These are phyloP conservation scores for Drosophila prosaltans DNA, from an alignment of 1,140 invertebrate species.

Conservation along the genomic window DNA sequence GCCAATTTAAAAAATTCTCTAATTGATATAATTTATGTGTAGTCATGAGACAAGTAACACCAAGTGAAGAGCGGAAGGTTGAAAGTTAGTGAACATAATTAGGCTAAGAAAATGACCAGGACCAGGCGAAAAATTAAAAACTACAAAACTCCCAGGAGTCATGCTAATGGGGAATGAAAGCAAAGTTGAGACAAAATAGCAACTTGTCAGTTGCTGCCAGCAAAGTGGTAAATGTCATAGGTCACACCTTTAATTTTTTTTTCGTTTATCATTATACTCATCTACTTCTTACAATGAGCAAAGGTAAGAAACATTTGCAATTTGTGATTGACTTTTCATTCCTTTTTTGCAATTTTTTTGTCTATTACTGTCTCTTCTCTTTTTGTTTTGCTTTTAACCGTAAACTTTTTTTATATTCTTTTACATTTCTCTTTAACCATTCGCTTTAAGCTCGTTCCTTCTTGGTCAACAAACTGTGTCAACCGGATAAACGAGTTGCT, in stretches of 20 bases:
- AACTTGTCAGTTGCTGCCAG: slow-evolving; percentile 19
- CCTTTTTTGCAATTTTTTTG: slow-evolving; percentile 30
- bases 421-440: not conserved
- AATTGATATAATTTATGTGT: slow-evolving; percentile 31
- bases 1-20: not conserved
- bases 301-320: slow-evolving; percentile 60
- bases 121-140: slow-evolving; percentile 42
- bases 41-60: slow-evolving; percentile 20
- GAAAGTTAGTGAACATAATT: slow-evolving; percentile 52
- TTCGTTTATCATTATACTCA: slow-evolving; percentile 17
- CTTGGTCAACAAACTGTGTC: slow-evolving; percentile 70
- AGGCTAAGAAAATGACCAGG: slow-evolving; percentile 33
- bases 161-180: slow-evolving; percentile 25
- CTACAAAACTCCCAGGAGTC: slow-evolving; percentile 6
- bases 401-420: slow-evolving; percentile 61
- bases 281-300: slow-evolving; percentile 32
- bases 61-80: slow-evolving; percentile 31
- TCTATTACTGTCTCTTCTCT: slow-evolving; percentile 35
- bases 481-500: slow-evolving; percentile 74
- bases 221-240: slow-evolving; percentile 25
- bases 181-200: slow-evolving; percentile 41
- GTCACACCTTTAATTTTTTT: slow-evolving; percentile 31
- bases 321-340: slow-evolving; percentile 60
- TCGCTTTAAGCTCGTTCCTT: slow-evolving; percentile 14
- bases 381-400: slow-evolving; percentile 40